phyloP scores from a whole-genome alignment of 1,140 invertebrate species.

The Drosophila albomicans region DNA sequence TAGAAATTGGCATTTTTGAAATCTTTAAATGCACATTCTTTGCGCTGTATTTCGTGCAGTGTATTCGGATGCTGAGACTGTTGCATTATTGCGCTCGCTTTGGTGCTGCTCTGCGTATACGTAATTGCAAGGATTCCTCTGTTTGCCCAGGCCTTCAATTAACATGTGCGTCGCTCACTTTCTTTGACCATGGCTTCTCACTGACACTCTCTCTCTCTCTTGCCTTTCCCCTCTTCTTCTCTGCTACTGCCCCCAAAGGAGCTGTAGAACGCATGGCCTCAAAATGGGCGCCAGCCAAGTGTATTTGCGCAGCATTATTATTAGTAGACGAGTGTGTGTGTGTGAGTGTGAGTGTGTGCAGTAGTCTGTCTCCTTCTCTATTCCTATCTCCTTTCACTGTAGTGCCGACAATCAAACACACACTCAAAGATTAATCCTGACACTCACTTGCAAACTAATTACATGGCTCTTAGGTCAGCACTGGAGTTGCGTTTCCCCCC shows the following conservation, averaged over 20 bases:
- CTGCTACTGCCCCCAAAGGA: slow-evolving; percentile 10
- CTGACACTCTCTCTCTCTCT: not conserved
- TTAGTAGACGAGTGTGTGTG: slow-evolving; percentile 30
- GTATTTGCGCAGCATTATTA: slow-evolving; percentile 72
- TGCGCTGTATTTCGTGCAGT: slow-evolving; percentile 14
- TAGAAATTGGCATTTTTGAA: too few species aligned
- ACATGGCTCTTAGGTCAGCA: slow-evolving; percentile 79
- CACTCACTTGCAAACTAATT: slow-evolving; percentile 84
- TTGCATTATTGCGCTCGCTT: slow-evolving; percentile 33
- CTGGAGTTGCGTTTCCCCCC: not conserved
- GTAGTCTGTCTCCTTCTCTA: not conserved
- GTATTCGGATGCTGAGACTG: slow-evolving; percentile 11
- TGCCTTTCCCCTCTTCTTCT: too few species aligned
- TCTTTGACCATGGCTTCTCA: slow-evolving; percentile 56
- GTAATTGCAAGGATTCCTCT: slow-evolving; percentile 46
- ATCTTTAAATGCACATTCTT: too few species aligned
- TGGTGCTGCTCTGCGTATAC: slow-evolving; percentile 26
- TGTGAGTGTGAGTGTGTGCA: slow-evolving; percentile 3
- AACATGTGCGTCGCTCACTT: slow-evolving; percentile 74
- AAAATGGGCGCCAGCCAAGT: slow-evolving; percentile 38
- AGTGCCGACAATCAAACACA: slow-evolving; percentile 81
- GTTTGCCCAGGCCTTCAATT: slow-evolving; percentile 74
- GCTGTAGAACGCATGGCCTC: slow-evolving; percentile 13
- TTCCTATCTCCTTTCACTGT: slow-evolving; percentile 30
- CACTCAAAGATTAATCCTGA: slow-evolving; percentile 83